Base-by-base conservation (phyloP, 2,888 invertebrate genomes). In the Phengaris alcon region DNA sequence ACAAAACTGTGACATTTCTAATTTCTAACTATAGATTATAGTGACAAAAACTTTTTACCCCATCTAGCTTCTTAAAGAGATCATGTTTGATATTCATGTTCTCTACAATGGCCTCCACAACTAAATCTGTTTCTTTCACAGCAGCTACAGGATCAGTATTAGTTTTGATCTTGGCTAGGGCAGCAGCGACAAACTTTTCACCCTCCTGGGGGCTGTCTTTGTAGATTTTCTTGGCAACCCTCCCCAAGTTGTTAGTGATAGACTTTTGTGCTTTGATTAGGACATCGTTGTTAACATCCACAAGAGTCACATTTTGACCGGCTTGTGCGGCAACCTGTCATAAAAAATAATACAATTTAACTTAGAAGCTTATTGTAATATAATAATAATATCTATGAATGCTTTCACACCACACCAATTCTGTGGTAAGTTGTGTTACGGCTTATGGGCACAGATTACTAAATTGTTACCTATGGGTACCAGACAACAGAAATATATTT, bases 61-160 rank as follows among this genome's bases (percentile, higher is more conserved):
- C 90, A 90, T 98, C 97, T 59, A 97, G 90, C 77, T 93, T 92
- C 76, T 94, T 93, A 84, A 98, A 97, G 3, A 98, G 88, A 81
- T 96, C 95, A 84, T 96, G 96, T 86, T 97, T 97, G 0, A 95
- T 87, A 74, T 95, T 95, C 77, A 98, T 90, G 84, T 97, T 97
- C 87, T 98, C 98, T 9, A 97, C 95, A 83, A 98, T 96, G 9
- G 98, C 98, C 90, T 98, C 98, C 13, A 98, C 95, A 4, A 98
- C 96, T 76, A 98, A 87, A 88, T 97, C 97, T 8, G 96, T 93
- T 35, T 94, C 90, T 85, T 95, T 94, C 0, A 96, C 96, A 13
- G 95, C 94, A 57, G 93, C 94, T 1, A 89, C 88, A 0, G 96
- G 86, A 83, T 96, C 94, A 0, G 96, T 95, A 0, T 95, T 93